Conservation (phyloP, 2,888 invertebrate species). For the Bursaphelenchus okinawaensis region DNA sequence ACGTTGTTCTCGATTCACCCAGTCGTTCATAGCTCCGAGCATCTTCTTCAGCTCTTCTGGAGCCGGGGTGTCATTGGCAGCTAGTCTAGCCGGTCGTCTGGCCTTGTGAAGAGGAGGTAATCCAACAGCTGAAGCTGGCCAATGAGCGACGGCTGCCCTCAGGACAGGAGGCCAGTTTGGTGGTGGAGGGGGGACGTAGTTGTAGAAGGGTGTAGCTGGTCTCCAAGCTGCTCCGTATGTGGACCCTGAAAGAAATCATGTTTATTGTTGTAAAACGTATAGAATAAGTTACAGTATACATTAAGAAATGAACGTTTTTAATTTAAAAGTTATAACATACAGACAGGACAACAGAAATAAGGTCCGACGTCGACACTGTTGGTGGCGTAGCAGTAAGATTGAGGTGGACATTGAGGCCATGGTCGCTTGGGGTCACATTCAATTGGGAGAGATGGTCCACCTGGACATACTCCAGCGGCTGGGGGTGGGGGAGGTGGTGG, state of each 20-base stretch:
- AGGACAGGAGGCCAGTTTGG: constrained; percentile 48
- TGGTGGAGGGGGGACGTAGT: constrained; percentile 57
- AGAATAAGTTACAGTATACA: not conserved
- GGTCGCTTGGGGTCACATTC: constrained; percentile 58
- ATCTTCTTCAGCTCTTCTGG: constrained; percentile 19
- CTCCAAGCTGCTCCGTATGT: constrained; percentile 34
- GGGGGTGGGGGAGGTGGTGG: constrained; percentile 32
- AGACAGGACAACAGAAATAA: constrained; percentile 58
- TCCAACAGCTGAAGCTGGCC: constrained; percentile 27
- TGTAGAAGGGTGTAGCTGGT: constrained; percentile 57
- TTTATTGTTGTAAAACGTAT: not conserved
- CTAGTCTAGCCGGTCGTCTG: constrained; percentile 4
- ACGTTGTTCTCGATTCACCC: constrained; percentile 16
- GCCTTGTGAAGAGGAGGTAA: constrained; percentile 17
- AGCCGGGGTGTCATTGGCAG: not conserved
- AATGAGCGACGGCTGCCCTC: constrained; percentile 5
- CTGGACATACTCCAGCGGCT: constrained; percentile 26
- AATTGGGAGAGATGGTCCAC: constrained; percentile 51
- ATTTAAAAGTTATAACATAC: too few species aligned
- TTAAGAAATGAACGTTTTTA: too few species aligned
- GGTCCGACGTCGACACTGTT: constrained; percentile 58
- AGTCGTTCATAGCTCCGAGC: constrained; percentile 21
- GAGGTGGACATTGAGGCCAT: constrained; percentile 58
- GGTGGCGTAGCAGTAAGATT: constrained; percentile 57
- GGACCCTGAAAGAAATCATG: constrained; percentile 17